These are phyloP conservation scores for Mellilla xanthometata DNA, from an alignment of 2,888 invertebrate species.

Conservation along the genomic window DNA sequence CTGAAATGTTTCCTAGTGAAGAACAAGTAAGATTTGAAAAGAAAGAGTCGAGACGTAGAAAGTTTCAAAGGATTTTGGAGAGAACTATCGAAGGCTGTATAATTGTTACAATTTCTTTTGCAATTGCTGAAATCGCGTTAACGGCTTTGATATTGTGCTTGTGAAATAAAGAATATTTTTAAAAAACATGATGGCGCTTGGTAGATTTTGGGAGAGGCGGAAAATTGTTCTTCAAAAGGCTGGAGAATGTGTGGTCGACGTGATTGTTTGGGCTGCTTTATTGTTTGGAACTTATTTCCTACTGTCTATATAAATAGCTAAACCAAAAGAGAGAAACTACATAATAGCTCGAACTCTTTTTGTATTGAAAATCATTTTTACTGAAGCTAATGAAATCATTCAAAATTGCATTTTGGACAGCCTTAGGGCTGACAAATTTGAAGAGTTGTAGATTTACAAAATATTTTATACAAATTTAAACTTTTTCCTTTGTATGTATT, in stretches of 20 bases:
- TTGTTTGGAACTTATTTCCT: conserved; percentile 52
- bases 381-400: neutral
- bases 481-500: too few species aligned
- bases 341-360: too few species aligned
- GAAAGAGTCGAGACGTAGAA: conserved; percentile 41
- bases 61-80: conserved; percentile 49
- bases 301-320: conserved; percentile 29
- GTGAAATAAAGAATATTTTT: conserved; percentile 22
- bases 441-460: too few species aligned
- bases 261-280: conserved; percentile 47
- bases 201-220: conserved; percentile 45
- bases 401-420: neutral
- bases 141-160: conserved; percentile 51
- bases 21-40: conserved; percentile 37
- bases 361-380: too few species aligned
- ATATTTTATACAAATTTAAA: too few species aligned
- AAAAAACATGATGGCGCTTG: conserved; percentile 41
- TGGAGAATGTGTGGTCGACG: conserved; percentile 38
- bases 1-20: too few species aligned
- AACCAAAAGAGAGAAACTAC: neutral
- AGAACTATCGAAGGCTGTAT: conserved; percentile 52
- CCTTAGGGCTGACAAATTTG: neutral
- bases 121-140: conserved; percentile 58
- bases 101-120: conserved; percentile 54
- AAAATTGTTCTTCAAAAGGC: conserved; percentile 39